phyloP scores from a whole-genome alignment of 1,140 invertebrate species.

The Mesaphorura yosii region DNA sequence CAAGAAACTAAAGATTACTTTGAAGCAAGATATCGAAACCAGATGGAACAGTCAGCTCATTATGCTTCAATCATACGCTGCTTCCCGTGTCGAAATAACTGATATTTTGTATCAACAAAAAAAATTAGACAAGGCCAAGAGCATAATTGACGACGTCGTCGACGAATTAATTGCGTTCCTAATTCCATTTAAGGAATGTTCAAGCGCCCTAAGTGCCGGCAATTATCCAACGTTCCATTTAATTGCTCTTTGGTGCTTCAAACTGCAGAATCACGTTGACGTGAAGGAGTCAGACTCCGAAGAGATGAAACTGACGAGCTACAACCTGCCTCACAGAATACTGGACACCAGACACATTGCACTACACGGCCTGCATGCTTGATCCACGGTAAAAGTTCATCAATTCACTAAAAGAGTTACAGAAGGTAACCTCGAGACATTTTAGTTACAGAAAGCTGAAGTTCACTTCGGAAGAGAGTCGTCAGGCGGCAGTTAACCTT shows the following conservation, averaged over 20 bases:
- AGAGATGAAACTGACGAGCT: background rate
- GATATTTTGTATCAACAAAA: background rate
- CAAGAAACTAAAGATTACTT: background rate
- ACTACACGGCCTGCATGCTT: background rate
- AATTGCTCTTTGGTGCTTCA: background rate
- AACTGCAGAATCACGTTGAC: background rate
- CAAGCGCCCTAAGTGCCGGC: background rate
- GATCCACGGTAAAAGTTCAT: background rate
- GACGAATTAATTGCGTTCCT: background rate
- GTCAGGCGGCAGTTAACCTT: background rate
- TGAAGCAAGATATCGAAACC: constrained; percentile 8
- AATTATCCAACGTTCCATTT: constrained; percentile 1
- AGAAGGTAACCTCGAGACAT: background rate
- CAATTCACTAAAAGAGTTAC: background rate
- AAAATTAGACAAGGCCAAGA: background rate
- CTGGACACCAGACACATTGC: background rate
- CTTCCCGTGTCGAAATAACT: background rate
- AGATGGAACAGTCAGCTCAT: constrained; percentile 8
- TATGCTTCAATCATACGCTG: constrained; percentile 4
- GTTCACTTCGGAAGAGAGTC: background rate
- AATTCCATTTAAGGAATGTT: background rate
- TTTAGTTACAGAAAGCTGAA: constrained; percentile 1
- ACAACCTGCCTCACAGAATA: background rate
- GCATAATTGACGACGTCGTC: background rate
- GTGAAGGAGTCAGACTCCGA: background rate